phyloP scores from a whole-genome alignment of 2,888 invertebrate genomes.

The Latheticus oryzae region DNA sequence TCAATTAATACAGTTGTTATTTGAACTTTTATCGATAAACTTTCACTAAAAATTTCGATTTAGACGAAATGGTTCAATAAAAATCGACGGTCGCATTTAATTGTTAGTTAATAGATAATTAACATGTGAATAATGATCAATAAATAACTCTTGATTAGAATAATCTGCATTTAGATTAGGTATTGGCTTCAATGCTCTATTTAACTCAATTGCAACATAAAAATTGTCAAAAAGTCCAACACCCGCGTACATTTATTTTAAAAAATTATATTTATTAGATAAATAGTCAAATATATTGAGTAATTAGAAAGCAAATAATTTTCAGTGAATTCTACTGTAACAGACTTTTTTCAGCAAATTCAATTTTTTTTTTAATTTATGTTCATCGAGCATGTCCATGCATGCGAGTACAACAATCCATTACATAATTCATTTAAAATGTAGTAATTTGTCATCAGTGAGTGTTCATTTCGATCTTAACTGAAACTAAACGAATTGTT shows the following conservation, averaged over 20 bases:
- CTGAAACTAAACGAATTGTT: slow-evolving; percentile 1
- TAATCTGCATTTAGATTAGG: slow-evolving; percentile 36
- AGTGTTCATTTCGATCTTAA: slow-evolving; percentile 5
- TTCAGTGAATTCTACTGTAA: slow-evolving; percentile 51
- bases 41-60: slow-evolving; percentile 35
- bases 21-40: slow-evolving; percentile 40
- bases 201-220: slow-evolving; percentile 26
- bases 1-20: slow-evolving; percentile 11
- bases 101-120: slow-evolving; percentile 23
- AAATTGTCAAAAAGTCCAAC: slow-evolving; percentile 21
- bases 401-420: slow-evolving; percentile 16
- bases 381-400: slow-evolving; percentile 43
- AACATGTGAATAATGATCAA: slow-evolving; percentile 18
- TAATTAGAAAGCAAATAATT: slow-evolving; percentile 48
- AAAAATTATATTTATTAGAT: slow-evolving; percentile 10
- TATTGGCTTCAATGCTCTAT: slow-evolving; percentile 26
- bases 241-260: slow-evolving; percentile 25
- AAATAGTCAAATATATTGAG: slow-evolving; percentile 37
- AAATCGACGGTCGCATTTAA: slow-evolving; percentile 9
- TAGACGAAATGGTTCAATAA: slow-evolving; percentile 7
- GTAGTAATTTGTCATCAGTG: slow-evolving; percentile 15
- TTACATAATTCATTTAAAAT: slow-evolving; percentile 26
- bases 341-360: slow-evolving; percentile 41
- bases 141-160: slow-evolving; percentile 27
- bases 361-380: slow-evolving; percentile 39